Evolutionary conservation across 2,888 invertebrate genomes (phyloP).

Genomic region (Seira musarum): DNA sequence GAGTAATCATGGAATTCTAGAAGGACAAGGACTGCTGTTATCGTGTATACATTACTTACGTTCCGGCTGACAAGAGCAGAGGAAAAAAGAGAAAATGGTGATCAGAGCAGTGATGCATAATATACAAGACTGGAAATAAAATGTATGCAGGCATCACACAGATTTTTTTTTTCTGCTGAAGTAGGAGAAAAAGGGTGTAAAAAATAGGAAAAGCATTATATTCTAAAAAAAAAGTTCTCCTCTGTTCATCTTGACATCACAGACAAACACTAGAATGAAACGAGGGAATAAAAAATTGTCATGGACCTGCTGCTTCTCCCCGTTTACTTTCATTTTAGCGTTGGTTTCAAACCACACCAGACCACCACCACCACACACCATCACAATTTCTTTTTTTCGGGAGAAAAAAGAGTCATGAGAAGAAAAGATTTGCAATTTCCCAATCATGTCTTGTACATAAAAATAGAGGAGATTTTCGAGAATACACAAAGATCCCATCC

Average conservation of each 20-base stretch:
- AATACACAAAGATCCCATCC: constrained; percentile 25
- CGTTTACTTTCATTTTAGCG: constrained; percentile 46
- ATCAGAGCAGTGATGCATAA: constrained; percentile 62
- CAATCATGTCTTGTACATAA: constrained; percentile 58
- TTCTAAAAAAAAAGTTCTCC: constrained; percentile 45
- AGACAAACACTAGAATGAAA: constrained; percentile 63
- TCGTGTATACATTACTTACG: constrained; percentile 58
- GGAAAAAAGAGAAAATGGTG: constrained; percentile 48
- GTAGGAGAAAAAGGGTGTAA: constrained; percentile 41
- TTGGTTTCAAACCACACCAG: constrained; percentile 14
- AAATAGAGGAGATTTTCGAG: constrained; percentile 22
- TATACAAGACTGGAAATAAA: constrained; percentile 53
- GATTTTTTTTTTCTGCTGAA: constrained; percentile 47
- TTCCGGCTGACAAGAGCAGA: constrained; percentile 61
- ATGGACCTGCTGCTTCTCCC: constrained; percentile 63
- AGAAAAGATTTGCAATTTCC: constrained; percentile 60
- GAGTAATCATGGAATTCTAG: constrained; percentile 46
- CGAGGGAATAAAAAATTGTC: constrained; percentile 64
- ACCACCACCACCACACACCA: too few relatives aligned
- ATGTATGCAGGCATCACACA: constrained; percentile 51
- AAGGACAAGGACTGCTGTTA: constrained; percentile 26
- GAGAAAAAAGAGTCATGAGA: constrained; percentile 22
- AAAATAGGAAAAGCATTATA: constrained; percentile 51
- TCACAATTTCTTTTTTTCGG: constrained; percentile 22
- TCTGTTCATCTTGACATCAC: constrained; percentile 59